These are phyloP conservation scores for Synanthedon formicaeformis DNA, from an alignment of 2,888 invertebrate species.

Conservation along the genomic window DNA sequence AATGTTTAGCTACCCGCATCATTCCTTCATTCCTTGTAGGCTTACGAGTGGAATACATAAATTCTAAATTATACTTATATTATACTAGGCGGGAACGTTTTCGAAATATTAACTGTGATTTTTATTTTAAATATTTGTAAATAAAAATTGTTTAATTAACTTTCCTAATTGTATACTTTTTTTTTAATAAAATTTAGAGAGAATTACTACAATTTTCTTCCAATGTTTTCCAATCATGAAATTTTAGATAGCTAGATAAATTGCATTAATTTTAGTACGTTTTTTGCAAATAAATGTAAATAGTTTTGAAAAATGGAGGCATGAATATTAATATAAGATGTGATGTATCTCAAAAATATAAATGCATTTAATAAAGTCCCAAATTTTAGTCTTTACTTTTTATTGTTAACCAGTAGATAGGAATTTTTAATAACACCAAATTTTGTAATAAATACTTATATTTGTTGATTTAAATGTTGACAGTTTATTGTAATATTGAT, in stretches of 20 bases:
- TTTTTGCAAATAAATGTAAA: neutral
- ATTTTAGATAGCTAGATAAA: slow-evolving; percentile 18
- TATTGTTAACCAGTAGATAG: slow-evolving; percentile 29
- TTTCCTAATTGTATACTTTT: too few relatives aligned
- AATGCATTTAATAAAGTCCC: slow-evolving; percentile 27
- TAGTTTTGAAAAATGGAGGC: too few relatives aligned
- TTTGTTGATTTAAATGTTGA: slow-evolving; percentile 17
- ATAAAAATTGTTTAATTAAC: too few relatives aligned
- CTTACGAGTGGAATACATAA: too few relatives aligned
- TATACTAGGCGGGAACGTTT: too few relatives aligned
- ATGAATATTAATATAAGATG: slow-evolving; percentile 3
- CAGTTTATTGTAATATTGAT: slow-evolving; percentile 3
- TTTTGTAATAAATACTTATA: slow-evolving; percentile 31
- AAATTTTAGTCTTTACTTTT: slow-evolving; percentile 20
- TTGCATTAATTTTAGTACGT: slow-evolving; percentile 4
- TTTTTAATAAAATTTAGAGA: neutral
- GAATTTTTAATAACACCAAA: slow-evolving; percentile 31
- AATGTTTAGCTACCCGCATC: too few relatives aligned
- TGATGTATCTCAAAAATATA: slow-evolving; percentile 1
- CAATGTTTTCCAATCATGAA: slow-evolving; percentile 21
- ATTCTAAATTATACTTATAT: too few relatives aligned
- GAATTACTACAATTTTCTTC: slow-evolving; percentile 14
- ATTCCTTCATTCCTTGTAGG: too few relatives aligned
- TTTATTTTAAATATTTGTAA: too few relatives aligned
- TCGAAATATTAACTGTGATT: too few relatives aligned